phyloP scores from a whole-genome alignment of 2,113 vertebrate genomes.

The Hiodon alosoides region DNA sequence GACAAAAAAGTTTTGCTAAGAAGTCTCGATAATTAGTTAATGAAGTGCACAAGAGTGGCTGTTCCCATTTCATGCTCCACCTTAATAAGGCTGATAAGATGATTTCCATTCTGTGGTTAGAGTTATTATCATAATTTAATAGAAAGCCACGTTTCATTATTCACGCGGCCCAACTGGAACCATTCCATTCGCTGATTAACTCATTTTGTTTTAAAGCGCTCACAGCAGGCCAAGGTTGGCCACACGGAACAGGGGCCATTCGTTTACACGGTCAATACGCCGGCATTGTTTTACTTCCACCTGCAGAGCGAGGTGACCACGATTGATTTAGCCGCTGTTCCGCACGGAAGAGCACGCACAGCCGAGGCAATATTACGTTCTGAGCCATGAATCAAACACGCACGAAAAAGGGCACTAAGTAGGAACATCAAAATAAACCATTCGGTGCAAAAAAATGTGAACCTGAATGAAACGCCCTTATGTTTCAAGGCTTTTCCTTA shows the following conservation, averaged over 20 bases:
- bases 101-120: conserved; percentile 49
- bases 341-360: background rate
- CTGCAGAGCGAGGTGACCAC: background rate
- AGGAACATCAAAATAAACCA: background rate
- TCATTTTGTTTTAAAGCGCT: conserved; percentile 61
- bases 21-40: conserved; percentile 47
- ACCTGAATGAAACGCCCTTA: background rate
- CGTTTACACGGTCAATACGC: conserved; percentile 54
- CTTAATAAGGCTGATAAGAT: conserved; percentile 54
- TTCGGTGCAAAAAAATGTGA: background rate
- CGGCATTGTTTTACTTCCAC: background rate
- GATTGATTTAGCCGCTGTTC: background rate
- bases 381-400: background rate
- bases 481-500: background rate
- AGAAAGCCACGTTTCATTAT: conserved; percentile 62
- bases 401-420: conserved; percentile 4
- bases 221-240: conserved; percentile 54
- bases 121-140: conserved; percentile 57
- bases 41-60: conserved; percentile 42
- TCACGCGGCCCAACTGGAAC: conserved; percentile 58
- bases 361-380: conserved; percentile 11
- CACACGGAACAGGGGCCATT: conserved; percentile 56
- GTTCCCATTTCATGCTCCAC: conserved; percentile 37
- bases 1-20: conserved; percentile 38
- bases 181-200: conserved; percentile 61